These are phyloP conservation scores for Toxotes lorentzi DNA, from an alignment of 2,797 vertebrate species.

Conservation along the genomic window DNA sequence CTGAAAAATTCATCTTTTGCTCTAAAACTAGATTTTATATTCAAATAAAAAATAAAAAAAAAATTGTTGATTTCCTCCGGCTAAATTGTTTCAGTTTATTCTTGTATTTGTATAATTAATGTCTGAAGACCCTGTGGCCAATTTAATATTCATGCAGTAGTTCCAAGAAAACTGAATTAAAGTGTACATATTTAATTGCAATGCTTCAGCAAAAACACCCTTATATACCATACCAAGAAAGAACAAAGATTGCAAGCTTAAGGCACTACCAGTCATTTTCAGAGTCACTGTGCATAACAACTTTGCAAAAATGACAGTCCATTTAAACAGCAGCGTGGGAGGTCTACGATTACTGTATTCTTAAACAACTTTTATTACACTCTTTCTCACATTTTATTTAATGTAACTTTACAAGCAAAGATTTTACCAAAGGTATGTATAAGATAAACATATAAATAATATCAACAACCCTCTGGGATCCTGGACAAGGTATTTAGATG, in stretches of 20 bases:
- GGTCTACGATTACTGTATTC: neutral
- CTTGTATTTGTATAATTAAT: slow-evolving; percentile 23
- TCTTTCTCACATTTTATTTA: slow-evolving; percentile 2
- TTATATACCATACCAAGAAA: neutral
- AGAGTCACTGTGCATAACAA: slow-evolving; percentile 12
- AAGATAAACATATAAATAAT: neutral
- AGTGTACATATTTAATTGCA: slow-evolving; percentile 17
- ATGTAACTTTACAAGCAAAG: neutral
- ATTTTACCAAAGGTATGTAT: neutral
- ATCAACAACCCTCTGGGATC: neutral
- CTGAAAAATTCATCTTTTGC: neutral
- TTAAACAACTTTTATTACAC: neutral
- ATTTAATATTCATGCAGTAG: slow-evolving; percentile 4
- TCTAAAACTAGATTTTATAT: neutral
- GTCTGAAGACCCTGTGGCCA: neutral
- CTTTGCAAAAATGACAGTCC: neutral
- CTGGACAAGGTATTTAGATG: slow-evolving; percentile 5
- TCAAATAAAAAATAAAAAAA: neutral
- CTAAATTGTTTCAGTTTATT: neutral
- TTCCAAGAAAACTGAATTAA: slow-evolving; percentile 24
- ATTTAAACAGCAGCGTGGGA: slow-evolving; percentile 8
- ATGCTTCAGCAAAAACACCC: slow-evolving; percentile 15
- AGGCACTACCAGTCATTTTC: slow-evolving; percentile 5
- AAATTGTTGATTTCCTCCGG: neutral
- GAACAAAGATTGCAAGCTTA: neutral